Percentiles rank a stretch among this genome's conserved stretches.
These are phyloP conservation scores for Malurus alboscapulatus DNA, from an alignment of 2,113 vertebrate species.

Conservation along the genomic window DNA sequence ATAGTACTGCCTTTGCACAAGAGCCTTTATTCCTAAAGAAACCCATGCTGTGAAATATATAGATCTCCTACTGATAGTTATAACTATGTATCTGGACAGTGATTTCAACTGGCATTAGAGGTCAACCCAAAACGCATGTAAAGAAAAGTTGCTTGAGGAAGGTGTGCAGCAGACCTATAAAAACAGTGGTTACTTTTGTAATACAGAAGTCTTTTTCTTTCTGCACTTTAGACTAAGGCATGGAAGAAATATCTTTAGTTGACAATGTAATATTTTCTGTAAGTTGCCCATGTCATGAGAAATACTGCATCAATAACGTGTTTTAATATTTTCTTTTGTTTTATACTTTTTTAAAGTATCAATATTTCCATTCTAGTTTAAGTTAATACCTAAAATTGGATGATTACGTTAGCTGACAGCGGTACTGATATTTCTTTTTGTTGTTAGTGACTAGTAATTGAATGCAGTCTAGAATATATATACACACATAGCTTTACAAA, in stretches of 20 bases:
- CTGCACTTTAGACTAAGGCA: slow-evolving; percentile 83
- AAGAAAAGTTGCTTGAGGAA: slow-evolving; percentile 55
- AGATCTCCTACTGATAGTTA: slow-evolving; percentile 74
- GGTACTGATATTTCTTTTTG: slow-evolving; percentile 80
- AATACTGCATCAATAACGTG: slow-evolving; percentile 62
- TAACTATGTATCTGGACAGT: slow-evolving; percentile 12
- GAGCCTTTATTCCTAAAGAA: slow-evolving; percentile 78
- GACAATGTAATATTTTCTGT: slow-evolving; percentile 71
- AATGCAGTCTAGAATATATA: slow-evolving; percentile 73
- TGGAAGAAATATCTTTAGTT: slow-evolving; percentile 75
- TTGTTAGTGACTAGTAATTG: slow-evolving; percentile 74
- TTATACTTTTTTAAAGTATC: slow-evolving; percentile 71
- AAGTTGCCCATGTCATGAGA: slow-evolving; percentile 68
- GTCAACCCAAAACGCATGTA: slow-evolving; percentile 9
- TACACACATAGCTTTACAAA: slow-evolving; percentile 84
- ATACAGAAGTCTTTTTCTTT: slow-evolving; percentile 70
- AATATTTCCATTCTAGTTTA: slow-evolving; percentile 69
- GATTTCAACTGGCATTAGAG: slow-evolving; percentile 42
- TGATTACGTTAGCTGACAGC: slow-evolving; percentile 72
- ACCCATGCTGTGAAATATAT: slow-evolving; percentile 90
- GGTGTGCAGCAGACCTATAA: slow-evolving; percentile 61
- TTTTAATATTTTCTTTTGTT: slow-evolving; percentile 34
- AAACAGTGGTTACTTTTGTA: slow-evolving; percentile 39
- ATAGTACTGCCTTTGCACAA: slow-evolving; percentile 87
- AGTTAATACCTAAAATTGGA: slow-evolving; percentile 72